Evolutionary conservation across 2,113 vertebrate species (phyloP).

Genomic region (Electrona antarctica): DNA sequence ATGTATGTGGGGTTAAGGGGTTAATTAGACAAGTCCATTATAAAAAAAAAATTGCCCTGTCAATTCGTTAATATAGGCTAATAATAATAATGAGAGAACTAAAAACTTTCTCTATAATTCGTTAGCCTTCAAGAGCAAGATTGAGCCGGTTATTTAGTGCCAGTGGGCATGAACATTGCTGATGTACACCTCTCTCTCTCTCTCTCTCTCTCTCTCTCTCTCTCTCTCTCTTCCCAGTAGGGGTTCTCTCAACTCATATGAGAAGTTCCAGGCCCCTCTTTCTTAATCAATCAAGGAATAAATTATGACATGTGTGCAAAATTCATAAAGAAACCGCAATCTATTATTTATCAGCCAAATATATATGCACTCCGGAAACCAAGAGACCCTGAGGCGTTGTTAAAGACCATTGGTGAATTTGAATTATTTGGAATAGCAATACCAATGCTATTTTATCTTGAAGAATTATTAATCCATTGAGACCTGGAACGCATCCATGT

Average conservation of each 20-base stretch:
- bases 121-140: no score
- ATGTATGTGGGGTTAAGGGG: no score
- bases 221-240: conserved; percentile 10
- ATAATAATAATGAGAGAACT: no score
- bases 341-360: conserved; percentile 55
- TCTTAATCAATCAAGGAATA: conserved; percentile 38
- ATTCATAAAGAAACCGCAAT: conserved; percentile 45
- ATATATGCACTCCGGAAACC: conserved; percentile 19
- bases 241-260: conserved; percentile 6
- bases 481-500: no score
- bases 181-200: background rate
- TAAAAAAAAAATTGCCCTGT: no score
- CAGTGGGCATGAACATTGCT: background rate
- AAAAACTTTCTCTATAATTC: no score
- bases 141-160: no score
- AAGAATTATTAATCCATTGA: background rate
- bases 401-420: conserved; percentile 22
- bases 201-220: conserved; percentile 3
- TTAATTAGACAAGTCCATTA: no score
- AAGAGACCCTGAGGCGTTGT: background rate
- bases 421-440: conserved; percentile 4
- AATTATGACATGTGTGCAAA: conserved; percentile 47
- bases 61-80: no score
- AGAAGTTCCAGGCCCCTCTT: conserved; percentile 12
- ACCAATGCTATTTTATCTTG: background rate